A percentile compares a stretch with the other conserved stretches of the same genome.
Conservation (phyloP, 2,797 vertebrate genomes). For the Sebastes diaconus region DNA sequence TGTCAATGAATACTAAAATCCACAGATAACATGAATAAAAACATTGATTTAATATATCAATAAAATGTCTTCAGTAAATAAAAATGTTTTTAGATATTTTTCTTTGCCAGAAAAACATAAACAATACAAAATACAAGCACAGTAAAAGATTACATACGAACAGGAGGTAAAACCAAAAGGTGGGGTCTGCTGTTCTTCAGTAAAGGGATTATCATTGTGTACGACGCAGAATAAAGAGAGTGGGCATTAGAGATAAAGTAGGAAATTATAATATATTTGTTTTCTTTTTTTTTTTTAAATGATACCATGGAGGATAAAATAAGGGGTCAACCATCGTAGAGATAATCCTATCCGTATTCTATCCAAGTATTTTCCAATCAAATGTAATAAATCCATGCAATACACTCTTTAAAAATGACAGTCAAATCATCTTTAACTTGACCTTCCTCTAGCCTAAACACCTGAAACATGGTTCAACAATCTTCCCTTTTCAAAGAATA, state of each 20-base stretch:
- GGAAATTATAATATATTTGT: neutral
- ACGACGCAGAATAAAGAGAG: slow-evolving; percentile 27
- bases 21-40: slow-evolving; percentile 62
- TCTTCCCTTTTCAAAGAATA: slow-evolving; percentile 41
- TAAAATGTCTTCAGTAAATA: slow-evolving; percentile 50
- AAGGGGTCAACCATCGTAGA: slow-evolving; percentile 23
- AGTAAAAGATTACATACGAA: slow-evolving; percentile 34
- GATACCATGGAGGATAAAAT: slow-evolving; percentile 23
- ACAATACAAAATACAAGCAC: slow-evolving; percentile 73
- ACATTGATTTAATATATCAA: slow-evolving; percentile 37
- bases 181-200: slow-evolving; percentile 25
- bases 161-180: slow-evolving; percentile 33
- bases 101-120: slow-evolving; percentile 51
- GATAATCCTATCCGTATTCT: slow-evolving; percentile 34
- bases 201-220: slow-evolving; percentile 14
- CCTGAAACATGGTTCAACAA: slow-evolving; percentile 26
- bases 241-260: slow-evolving; percentile 6
- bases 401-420: slow-evolving; percentile 2
- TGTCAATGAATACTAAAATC: slow-evolving; percentile 70
- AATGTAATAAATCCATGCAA: slow-evolving; percentile 37
- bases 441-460: slow-evolving; percentile 25
- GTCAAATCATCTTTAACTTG: slow-evolving; percentile 27
- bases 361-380: slow-evolving; percentile 20
- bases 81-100: slow-evolving; percentile 42
- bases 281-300: slow-evolving; percentile 39